Base-by-base conservation (phyloP, 2,888 invertebrate genomes). In the Nomada fabriciana region DNA sequence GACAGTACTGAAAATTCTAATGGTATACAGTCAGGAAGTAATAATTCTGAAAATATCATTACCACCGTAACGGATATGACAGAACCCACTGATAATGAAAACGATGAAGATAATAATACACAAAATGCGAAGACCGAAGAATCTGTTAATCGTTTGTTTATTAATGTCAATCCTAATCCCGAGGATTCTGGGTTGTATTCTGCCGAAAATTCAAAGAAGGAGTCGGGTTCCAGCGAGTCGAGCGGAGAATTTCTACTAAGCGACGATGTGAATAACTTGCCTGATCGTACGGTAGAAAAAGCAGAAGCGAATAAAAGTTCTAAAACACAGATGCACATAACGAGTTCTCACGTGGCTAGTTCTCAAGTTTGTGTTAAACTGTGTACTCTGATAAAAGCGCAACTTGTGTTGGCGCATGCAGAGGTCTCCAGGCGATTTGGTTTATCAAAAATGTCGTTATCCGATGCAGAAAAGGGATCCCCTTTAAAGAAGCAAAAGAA, bases 351-450 rank as follows among this genome's bases (percentile, higher is more conserved):
- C 11, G 87, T 91, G 1, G 91, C 92, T 11, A 89, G 90, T 25
- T 91, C 95, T 63, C 96, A 96, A 90, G 96, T 96, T 10, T 97
- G 97, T 93, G 96, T 96, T 79, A 96, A 97, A 90, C 95, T 98
- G 15, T 97, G 97, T 92, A 96, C 97, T 0, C 95, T 97, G 84
- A 96, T 98, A 70, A 97, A 97, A 94, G 95, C 96, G 57, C 97
- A 98, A 88, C 95, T 98, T 86, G 95, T 97, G 70, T 96, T 97
- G 88, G 97, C 97, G 3, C 97, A 97, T 89, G 96, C 96, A 0
- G 97, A 97, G 94, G 96, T 97, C 71, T 96, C 96, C 86, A 96
- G 96, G 94, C 95, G 95, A 67, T 95, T 95, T 70, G 95, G 95
- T n/a, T 85, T 94, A 9, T 94, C 94, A 47, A 94, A 94, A 68